phyloP scores from a whole-genome alignment of 2,797 vertebrate genomes.

The Melanotaenia boesemani region DNA sequence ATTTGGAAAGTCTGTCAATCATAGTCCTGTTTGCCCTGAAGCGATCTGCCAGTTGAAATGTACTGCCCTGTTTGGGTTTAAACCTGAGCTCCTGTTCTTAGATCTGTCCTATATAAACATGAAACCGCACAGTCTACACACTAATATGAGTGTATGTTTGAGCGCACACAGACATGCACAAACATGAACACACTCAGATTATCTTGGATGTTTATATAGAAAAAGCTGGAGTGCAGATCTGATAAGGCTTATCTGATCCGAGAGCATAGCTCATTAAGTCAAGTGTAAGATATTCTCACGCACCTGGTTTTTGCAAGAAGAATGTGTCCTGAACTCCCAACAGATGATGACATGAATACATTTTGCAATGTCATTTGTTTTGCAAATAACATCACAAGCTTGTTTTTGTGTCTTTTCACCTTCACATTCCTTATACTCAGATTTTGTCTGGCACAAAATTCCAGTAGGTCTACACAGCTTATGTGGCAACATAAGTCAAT shows the following conservation, averaged over 20 bases:
- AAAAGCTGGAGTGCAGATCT: conserved; percentile 77
- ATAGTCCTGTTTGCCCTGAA: conserved; percentile 17
- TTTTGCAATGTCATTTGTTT: conserved; percentile 24
- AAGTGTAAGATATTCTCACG: conserved; percentile 80
- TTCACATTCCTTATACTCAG: conserved; percentile 14
- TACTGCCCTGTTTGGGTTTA: conserved; percentile 49
- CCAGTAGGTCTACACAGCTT: background rate
- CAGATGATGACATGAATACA: background rate
- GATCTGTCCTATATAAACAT: conserved; percentile 70
- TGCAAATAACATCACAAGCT: background rate
- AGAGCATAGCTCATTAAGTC: conserved; percentile 82
- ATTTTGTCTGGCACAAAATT: conserved; percentile 6
- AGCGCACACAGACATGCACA: conserved; percentile 23
- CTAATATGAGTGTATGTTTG: conserved; percentile 10
- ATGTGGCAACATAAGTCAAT: background rate
- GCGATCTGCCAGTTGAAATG: conserved; percentile 45
- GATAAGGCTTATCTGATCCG: conserved; percentile 85
- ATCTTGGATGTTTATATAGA: conserved; percentile 82
- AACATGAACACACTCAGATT: conserved; percentile 49
- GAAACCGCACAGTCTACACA: conserved; percentile 51
- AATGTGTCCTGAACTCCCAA: conserved; percentile 12
- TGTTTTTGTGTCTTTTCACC: conserved; percentile 17
- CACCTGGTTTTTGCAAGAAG: conserved; percentile 55
- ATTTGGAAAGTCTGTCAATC: conserved; percentile 52
- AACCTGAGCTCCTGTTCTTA: conserved; percentile 46